Percentiles rank a stretch among this genome's conserved stretches.
phyloP scores from a whole-genome alignment of 2,113 vertebrate species.

The Raphicerus campestris region DNA sequence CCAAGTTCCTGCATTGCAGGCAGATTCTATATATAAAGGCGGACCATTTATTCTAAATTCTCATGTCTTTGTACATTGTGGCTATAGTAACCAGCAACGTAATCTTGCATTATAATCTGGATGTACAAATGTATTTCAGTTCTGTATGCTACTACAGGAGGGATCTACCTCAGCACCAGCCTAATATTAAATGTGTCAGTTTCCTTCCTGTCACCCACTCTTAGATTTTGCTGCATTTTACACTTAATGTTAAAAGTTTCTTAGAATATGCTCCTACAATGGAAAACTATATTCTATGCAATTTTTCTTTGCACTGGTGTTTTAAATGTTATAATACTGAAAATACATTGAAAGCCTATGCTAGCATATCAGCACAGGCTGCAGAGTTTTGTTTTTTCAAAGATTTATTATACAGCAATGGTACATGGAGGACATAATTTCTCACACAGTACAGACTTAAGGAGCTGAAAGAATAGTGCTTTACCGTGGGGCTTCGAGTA shows the following conservation, averaged over 20 bases:
- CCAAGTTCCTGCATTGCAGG: not conserved
- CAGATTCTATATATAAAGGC: not conserved
- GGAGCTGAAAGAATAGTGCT: constrained; percentile 21
- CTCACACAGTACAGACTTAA: constrained; percentile 19
- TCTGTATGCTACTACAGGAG: not conserved
- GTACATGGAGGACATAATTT: constrained; percentile 4
- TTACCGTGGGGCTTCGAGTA: constrained; percentile 27
- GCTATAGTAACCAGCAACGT: not conserved
- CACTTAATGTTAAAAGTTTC: not conserved
- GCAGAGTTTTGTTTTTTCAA: not conserved
- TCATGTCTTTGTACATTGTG: not conserved
- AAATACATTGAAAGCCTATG: not conserved
- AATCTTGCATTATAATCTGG: not conserved
- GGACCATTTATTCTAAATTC: not conserved
- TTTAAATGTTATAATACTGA: constrained; percentile 28
- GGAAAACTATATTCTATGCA: not conserved
- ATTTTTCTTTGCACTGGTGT: not conserved
- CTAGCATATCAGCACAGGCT: not conserved
- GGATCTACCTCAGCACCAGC: not conserved
- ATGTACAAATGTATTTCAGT: not conserved
- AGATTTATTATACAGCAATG: not conserved
- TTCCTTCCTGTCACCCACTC: not conserved
- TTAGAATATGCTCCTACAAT: not conserved
- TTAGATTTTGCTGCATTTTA: not conserved
- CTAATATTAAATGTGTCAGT: not conserved